phyloP scores from a whole-genome alignment of 2,113 vertebrate species.

The Xenopus laevis region DNA sequence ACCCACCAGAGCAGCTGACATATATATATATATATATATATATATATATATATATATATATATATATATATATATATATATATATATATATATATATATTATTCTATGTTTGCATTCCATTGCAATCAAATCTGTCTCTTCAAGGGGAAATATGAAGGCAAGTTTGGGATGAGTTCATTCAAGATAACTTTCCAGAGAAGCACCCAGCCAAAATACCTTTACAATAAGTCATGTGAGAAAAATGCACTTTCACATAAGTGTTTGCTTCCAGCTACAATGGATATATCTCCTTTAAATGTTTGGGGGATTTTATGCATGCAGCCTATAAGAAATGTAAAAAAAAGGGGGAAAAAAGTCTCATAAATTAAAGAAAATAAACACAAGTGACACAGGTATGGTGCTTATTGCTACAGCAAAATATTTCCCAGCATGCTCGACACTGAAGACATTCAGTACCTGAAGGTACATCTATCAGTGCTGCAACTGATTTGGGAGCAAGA shows the following conservation, averaged over 20 bases:
- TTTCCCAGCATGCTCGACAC: too few species aligned
- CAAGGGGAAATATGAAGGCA: slow-evolving; percentile 30
- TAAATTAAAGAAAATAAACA: too few species aligned
- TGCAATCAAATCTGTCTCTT: background rate
- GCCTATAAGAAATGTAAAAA: background rate
- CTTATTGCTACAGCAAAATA: too few species aligned
- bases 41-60: background rate
- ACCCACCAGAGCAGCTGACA: too few species aligned
- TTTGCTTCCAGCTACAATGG: slow-evolving; percentile 4
- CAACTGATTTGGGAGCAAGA: too few species aligned
- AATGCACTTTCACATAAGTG: slow-evolving; percentile 6
- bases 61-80: background rate
- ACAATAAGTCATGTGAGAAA: slow-evolving; percentile 33
- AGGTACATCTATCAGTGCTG: too few species aligned
- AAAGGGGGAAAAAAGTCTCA: too few species aligned
- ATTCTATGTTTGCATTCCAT: background rate
- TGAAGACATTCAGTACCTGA: too few species aligned
- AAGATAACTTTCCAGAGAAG: slow-evolving; percentile 30
- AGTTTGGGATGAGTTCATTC: slow-evolving; percentile 41
- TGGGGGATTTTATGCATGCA: too few species aligned
- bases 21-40: background rate
- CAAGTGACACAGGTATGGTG: too few species aligned
- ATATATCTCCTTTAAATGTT: too few species aligned
- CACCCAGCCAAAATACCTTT: slow-evolving; percentile 29
- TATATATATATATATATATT: background rate